phyloP scores from a whole-genome alignment of 2,797 vertebrate genomes.

The Sarcoramphus papa region DNA sequence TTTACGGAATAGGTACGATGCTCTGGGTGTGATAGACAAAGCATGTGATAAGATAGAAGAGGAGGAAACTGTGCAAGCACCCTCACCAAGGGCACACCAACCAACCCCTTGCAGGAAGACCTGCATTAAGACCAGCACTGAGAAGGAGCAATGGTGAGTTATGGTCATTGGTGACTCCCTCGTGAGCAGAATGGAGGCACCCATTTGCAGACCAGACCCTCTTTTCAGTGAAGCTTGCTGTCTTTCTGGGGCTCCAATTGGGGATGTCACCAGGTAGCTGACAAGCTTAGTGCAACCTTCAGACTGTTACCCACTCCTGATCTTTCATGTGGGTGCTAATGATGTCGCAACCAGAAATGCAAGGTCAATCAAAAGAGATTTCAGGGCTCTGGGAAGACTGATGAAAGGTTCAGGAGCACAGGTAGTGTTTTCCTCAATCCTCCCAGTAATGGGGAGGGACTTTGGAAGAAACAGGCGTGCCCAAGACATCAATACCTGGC shows the following conservation, averaged over 20 bases:
- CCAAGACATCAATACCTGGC: neutral
- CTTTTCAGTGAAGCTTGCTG: neutral
- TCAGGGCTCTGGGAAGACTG: neutral
- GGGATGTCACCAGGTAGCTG: neutral
- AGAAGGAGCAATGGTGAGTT: too few relatives aligned
- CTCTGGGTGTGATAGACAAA: too few relatives aligned
- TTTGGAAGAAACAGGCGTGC: neutral
- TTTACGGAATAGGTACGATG: too few relatives aligned
- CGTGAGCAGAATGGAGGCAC: neutral
- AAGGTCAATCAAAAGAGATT: neutral
- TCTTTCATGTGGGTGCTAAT: neutral
- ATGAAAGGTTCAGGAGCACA: neutral
- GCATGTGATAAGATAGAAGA: fast-evolving
- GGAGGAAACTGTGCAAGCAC: too few relatives aligned
- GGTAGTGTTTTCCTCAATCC: neutral
- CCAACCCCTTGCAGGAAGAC: neutral
- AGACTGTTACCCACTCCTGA: neutral
- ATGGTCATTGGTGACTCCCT: neutral
- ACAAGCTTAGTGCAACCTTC: neutral
- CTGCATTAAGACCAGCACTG: fast-evolving
- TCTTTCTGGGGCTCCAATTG: neutral
- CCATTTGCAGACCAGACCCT: neutral
- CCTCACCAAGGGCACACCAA: neutral
- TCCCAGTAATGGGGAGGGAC: neutral
- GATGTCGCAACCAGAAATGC: neutral